Evolutionary conservation across 1,140 invertebrate species (phyloP).

Genomic region (Aplysia californica): DNA sequence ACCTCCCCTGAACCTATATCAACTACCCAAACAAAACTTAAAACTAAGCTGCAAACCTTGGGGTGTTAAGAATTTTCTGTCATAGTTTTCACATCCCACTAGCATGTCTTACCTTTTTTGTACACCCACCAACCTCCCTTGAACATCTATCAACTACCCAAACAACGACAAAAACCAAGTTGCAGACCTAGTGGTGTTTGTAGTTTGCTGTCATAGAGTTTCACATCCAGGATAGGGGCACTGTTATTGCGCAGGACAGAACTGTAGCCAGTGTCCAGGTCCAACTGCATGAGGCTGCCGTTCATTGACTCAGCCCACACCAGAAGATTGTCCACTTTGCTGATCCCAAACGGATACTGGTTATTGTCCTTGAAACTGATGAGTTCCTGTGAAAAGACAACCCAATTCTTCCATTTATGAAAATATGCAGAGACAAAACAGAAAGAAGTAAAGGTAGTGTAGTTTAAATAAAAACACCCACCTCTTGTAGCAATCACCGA

Average conservation of each 20-base stretch:
- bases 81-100: not conserved
- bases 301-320: conserved; percentile 74
- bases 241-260: conserved; percentile 28
- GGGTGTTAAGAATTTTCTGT: not conserved
- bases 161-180: not conserved
- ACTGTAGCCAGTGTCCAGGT: conserved; percentile 47
- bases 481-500: too few relatives aligned
- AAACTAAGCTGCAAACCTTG: not conserved
- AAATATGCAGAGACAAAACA: too few relatives aligned
- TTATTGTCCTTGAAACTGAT: conserved; percentile 59
- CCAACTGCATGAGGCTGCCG: conserved; percentile 68
- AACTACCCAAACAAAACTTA: not conserved
- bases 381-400: conserved; percentile 5
- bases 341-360: conserved; percentile 73
- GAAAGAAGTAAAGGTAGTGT: too few relatives aligned
- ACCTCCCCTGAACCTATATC: too few relatives aligned
- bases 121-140: too few relatives aligned
- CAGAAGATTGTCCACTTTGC: conserved; percentile 65
- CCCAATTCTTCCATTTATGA: too few relatives aligned
- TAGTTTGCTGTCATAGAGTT: conserved; percentile 62
- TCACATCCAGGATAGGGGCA: conserved; percentile 74
- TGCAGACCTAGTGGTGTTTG: conserved; percentile 44
- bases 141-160: not conserved
- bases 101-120: too few relatives aligned
- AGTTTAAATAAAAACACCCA: too few relatives aligned